Evolutionary conservation across 2,888 invertebrate species (phyloP).

Genomic region (Rhamphomyia laevipes): DNA sequence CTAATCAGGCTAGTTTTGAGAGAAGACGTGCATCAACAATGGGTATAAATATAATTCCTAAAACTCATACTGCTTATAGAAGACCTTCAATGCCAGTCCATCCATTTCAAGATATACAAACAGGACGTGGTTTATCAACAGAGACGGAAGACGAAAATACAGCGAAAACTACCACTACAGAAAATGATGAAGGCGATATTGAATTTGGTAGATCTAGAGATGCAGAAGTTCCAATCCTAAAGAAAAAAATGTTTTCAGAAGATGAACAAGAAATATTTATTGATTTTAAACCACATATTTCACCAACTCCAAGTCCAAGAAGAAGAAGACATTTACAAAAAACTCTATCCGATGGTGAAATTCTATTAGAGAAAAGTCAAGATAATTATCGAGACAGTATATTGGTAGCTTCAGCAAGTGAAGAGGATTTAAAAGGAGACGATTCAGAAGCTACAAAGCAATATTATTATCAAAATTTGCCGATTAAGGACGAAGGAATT

Average conservation of each 20-base stretch:
- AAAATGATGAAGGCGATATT: conserved; percentile 21
- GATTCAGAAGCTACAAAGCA: conserved; percentile 16
- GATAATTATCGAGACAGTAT: conserved; percentile 42
- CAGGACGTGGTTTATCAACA: background rate
- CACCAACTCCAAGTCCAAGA: conserved; percentile 50
- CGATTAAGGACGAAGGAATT: conserved; percentile 19
- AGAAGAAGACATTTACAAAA: conserved; percentile 50
- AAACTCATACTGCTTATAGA: conserved; percentile 10
- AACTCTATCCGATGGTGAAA: conserved; percentile 65
- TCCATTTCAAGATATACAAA: conserved; percentile 10
- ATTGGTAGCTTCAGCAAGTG: conserved; percentile 47
- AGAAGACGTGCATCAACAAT: conserved; percentile 10
- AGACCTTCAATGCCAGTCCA: conserved; percentile 17
- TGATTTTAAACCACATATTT: conserved; percentile 69
- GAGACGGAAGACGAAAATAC: conserved; percentile 7
- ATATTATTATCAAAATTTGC: conserved; percentile 14
- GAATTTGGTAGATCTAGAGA: conserved; percentile 32
- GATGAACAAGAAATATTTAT: conserved; percentile 74
- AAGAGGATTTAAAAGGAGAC: conserved; percentile 44
- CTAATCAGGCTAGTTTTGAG: conserved; percentile 1
- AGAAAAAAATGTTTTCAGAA: conserved; percentile 33
- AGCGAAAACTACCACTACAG: conserved; percentile 26
- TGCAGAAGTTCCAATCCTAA: conserved; percentile 15
- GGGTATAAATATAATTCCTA: conserved; percentile 13
- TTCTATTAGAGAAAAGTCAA: conserved; percentile 47